Base-by-base conservation (phyloP, 2,888 invertebrate genomes). In the Frankliniella fusca region DNA sequence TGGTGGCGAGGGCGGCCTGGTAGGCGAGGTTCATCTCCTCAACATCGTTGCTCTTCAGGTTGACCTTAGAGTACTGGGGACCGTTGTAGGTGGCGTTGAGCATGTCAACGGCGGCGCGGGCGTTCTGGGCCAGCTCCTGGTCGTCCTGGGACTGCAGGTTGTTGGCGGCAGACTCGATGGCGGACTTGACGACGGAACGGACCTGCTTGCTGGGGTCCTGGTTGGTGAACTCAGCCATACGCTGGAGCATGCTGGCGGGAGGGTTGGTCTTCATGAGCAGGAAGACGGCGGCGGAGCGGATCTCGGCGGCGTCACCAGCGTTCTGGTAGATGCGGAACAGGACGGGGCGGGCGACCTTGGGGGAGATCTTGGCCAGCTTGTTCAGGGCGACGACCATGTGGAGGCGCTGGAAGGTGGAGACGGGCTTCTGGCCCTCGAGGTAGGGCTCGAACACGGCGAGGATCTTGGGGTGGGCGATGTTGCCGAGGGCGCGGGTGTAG, bases 171-270 rank as follows among this genome's bases (percentile, higher is more conserved):
- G 88, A 88, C 86, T 90, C 87, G 83, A 94, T 92, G n/a, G 89
- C 88, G 48, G 91, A 90, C 86, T 92, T 92, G 11, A 94, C 90
- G n/a, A 90, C 91, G 82, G 93, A 89, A 84, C 92, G 92, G 0
- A 94, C 93, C 80, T 93, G 90, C 81, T 90, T 88, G 86, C 90
- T 92, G 27, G 89, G 89, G 85, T 94, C 94, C 81, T 89, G 87
- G 84, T 93, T 90, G 11, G 93, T 93, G 88, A 91, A 91, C 85
- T 91, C 89, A 38, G 94, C 94, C 92, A 94, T 93, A 50, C 91
- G 89, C 88, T 93, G 92, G 86, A 94, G 90, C 90, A 93, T 92
- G 20, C 89, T 88, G 28, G 89, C 87, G 12, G 92, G 90, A 50
- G 94, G 94, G 79, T 89, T 88, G 20, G 91, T 89, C 85, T 88